Evolutionary conservation across 2,888 invertebrate genomes (phyloP), one percentile per base, ranked within the genome.

Genomic region (Orthosia cruda): DNA sequence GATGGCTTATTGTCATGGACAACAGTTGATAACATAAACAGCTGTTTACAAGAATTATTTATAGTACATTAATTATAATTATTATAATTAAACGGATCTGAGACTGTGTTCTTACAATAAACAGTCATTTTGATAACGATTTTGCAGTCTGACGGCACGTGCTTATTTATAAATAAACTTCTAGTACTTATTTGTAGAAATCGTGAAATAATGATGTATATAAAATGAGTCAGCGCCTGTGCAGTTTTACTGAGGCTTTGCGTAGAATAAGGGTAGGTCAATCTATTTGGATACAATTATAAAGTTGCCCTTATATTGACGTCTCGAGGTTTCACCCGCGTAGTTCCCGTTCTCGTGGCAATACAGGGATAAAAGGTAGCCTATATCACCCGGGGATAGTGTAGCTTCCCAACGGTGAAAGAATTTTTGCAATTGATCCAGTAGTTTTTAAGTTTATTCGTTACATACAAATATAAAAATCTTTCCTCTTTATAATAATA

Each of bases 1-100:
- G 71, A 64, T 82, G 71, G 64, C 49, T 68, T 71, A 57, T 82
- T 69, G 83, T 82, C 78, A 71, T 80, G 71, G 71, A 65, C 83
- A 66, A 52, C 26, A 23, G 12, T 57, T 65, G 82, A 75, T 81
- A 54, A 62, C 20, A 49, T n/a, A 32, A 77, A 71, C 61, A 72
- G 58, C 23, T 68, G 68, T 65, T 77, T 47, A 72, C 40, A 40
- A 40, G 0, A 59, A 55, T 18, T 72, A 83, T 54, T 57, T 65
- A 68, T 65, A 54, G 59, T 52, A 49, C 4, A 26, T 58, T 58
- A 49, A 61, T 71, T 79, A 45, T 49, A 54, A 49, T 59, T 52
- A 47, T 63, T 57, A 54, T 62, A 49, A 71, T 40, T 63, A 59
- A 63, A 64, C 47, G 47, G 3, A 58, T 70, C 20, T 57, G 11